These are phyloP conservation scores for Chrysodeixis includens DNA, from an alignment of 2,888 invertebrate species.

Conservation along the genomic window DNA sequence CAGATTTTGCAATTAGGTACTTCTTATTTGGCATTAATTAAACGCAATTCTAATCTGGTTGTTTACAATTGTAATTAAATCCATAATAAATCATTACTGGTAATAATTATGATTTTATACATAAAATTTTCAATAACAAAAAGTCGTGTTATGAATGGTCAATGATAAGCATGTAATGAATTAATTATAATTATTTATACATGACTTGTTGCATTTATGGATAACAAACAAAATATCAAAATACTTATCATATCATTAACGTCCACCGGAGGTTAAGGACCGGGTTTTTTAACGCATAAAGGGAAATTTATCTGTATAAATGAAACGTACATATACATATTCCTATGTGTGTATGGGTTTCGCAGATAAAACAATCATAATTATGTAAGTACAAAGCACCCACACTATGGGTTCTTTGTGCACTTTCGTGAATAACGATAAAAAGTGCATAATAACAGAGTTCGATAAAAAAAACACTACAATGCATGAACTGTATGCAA, in stretches of 20 bases:
- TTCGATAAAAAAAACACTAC: neutral
- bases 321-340: neutral
- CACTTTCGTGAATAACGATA: neutral
- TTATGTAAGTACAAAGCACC: neutral
- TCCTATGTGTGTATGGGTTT: neutral
- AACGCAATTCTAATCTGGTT: neutral
- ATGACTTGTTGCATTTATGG: no score
- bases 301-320: neutral
- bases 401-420: neutral
- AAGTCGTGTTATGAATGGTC: neutral
- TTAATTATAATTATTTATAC: neutral
- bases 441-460: constrained; percentile 1
- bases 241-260: neutral
- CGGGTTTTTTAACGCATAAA: neutral
- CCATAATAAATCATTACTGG: neutral
- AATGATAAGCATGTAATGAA: neutral
- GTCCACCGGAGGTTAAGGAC: neutral
- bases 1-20: no score
- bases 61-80: no score
- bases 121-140: neutral
- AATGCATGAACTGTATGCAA: neutral
- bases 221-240: neutral
- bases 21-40: neutral
- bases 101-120: neutral
- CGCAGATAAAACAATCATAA: neutral